Conservation (phyloP, 2,888 invertebrate genomes). For the Orthosia incerta region DNA sequence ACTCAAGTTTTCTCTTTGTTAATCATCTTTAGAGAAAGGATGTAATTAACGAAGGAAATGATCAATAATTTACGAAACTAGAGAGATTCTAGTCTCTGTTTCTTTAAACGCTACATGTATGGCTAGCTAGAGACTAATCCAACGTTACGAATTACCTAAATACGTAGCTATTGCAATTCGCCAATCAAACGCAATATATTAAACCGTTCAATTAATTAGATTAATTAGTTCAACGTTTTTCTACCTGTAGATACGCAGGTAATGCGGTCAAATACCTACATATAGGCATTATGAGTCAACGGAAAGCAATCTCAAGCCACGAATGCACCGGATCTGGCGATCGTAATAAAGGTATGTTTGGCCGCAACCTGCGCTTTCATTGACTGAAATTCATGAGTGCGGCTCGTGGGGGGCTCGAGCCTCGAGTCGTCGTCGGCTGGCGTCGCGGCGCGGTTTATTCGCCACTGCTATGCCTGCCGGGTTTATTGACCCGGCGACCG, state of each 20-base stretch:
- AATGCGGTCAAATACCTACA: constrained; percentile 58
- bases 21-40: constrained; percentile 17
- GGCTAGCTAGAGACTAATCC: neutral
- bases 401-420: constrained; percentile 62
- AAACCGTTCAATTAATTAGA: constrained; percentile 50
- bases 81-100: neutral
- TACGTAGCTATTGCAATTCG: constrained; percentile 45
- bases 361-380: constrained; percentile 68
- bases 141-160: constrained; percentile 33
- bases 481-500: constrained; percentile 87
- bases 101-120: neutral
- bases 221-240: constrained; percentile 53
- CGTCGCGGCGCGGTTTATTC: constrained; percentile 75
- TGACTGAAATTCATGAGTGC: constrained; percentile 72
- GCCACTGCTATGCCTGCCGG: constrained; percentile 74
- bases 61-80: constrained; percentile 2
- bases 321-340: constrained; percentile 59
- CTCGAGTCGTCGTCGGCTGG: constrained; percentile 56
- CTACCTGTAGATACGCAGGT: constrained; percentile 41
- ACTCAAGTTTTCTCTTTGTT: constrained; percentile 36
- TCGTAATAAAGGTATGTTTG: constrained; percentile 64
- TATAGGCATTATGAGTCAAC: constrained; percentile 57
- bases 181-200: constrained; percentile 20
- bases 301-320: constrained; percentile 57
- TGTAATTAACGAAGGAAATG: constrained; percentile 21